These are phyloP conservation scores for Lasioglossum marginatum DNA, from an alignment of 2,888 invertebrate genomes.

Conservation along the genomic window DNA sequence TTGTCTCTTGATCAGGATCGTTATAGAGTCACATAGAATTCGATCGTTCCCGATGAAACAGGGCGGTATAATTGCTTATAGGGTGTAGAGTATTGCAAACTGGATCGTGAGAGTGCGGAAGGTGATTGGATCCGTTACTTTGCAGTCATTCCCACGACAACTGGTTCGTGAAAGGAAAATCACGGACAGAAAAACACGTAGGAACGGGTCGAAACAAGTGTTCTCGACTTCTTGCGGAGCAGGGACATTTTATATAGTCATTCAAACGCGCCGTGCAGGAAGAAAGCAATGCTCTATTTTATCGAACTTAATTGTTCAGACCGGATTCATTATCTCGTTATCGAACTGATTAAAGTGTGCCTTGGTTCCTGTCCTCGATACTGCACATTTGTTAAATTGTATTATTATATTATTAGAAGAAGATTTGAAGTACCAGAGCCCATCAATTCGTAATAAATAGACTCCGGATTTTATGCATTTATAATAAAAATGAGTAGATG, in stretches of 20 bases:
- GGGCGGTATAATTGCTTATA: not conserved
- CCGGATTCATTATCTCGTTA: not conserved
- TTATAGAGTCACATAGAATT: not conserved
- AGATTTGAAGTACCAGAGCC: not conserved
- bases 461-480: too few species aligned
- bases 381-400: not conserved
- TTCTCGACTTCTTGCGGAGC: not conserved
- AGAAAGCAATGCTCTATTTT: not conserved
- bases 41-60: not conserved
- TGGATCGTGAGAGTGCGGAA: not conserved
- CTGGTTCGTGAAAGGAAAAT: not conserved
- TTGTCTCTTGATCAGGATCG: not conserved
- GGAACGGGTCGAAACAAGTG: not conserved
- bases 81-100: not conserved
- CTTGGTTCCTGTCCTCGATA: not conserved
- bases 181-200: not conserved
- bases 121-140: not conserved
- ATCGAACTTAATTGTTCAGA: not conserved
- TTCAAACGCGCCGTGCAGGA: not conserved
- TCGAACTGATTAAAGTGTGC: not conserved
- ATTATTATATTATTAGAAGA: not conserved
- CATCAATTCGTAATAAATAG: not conserved
- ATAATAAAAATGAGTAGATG: too few species aligned
- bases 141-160: not conserved
- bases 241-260: not conserved